phyloP scores from a whole-genome alignment of 2,113 vertebrate species.

The Okapia johnstoni region DNA sequence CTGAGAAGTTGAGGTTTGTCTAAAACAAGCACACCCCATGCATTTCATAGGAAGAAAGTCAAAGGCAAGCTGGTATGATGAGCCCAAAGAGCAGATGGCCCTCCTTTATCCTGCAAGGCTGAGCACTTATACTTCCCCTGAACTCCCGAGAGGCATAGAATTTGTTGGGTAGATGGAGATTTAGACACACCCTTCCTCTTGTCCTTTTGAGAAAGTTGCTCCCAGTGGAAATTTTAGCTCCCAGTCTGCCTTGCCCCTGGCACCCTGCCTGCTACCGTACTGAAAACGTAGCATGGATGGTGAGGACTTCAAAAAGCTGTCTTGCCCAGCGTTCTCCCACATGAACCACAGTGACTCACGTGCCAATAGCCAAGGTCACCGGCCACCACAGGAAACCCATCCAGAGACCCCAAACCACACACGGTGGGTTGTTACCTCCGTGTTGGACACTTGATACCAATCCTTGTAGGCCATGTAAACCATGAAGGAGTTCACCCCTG shows the following conservation, averaged over 20 bases:
- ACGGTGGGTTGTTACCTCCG: slow-evolving; percentile 85
- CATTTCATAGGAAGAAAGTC: not conserved
- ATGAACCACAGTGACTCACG: not conserved
- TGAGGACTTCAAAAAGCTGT: not conserved
- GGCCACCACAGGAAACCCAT: not conserved
- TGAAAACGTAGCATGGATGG: not conserved
- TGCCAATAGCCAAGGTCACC: not conserved
- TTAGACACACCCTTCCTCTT: not conserved
- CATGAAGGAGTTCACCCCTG: slow-evolving; percentile 97
- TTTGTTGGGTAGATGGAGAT: not conserved
- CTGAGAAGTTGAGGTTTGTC: not conserved
- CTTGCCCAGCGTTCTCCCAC: not conserved
- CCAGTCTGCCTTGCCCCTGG: not conserved
- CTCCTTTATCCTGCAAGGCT: not conserved
- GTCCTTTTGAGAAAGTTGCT: not conserved
- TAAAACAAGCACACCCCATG: not conserved
- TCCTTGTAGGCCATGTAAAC: slow-evolving; percentile 99
- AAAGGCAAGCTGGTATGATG: not conserved
- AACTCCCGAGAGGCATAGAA: not conserved
- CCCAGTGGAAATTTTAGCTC: not conserved
- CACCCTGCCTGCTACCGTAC: not conserved
- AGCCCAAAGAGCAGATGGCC: not conserved
- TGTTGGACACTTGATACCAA: slow-evolving; percentile 97
- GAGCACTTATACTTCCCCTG: not conserved
- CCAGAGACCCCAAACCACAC: not conserved